phyloP scores from a whole-genome alignment of 2,888 invertebrate species.

The Brenthis daphne region DNA sequence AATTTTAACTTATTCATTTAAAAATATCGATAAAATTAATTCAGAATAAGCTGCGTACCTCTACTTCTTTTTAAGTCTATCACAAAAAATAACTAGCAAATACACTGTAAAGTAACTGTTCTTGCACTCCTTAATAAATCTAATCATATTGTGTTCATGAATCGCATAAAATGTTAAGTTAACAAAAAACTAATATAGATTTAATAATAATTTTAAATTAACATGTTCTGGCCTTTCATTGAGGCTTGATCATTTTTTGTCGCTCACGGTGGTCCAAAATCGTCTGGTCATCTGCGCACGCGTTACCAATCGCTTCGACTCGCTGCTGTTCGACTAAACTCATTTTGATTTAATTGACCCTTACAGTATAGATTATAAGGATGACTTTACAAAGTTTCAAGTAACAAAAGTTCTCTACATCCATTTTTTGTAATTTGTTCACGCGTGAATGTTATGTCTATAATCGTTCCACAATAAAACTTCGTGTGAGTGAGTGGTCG shows the following conservation, averaged over 20 bases:
- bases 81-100: too few relatives aligned
- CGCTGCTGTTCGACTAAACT: slow-evolving; percentile 27
- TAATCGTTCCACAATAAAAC: slow-evolving; percentile 7
- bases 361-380: slow-evolving; percentile 18
- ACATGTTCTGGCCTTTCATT: slow-evolving; percentile 5
- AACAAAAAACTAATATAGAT: neutral
- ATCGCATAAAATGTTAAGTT: too few relatives aligned
- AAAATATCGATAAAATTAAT: too few relatives aligned
- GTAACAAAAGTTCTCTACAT: neutral
- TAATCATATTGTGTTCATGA: too few relatives aligned
- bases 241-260: slow-evolving; percentile 22
- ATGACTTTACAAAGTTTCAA: neutral
- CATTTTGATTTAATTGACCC: slow-evolving; percentile 11
- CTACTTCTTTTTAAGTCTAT: too few relatives aligned
- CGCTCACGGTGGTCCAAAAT: slow-evolving; percentile 33
- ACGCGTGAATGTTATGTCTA: slow-evolving; percentile 14
- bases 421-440: slow-evolving; percentile 15
- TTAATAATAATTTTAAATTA: slow-evolving; percentile 13
- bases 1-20: too few relatives aligned
- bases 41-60: too few relatives aligned
- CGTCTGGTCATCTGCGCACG: slow-evolving; percentile 34
- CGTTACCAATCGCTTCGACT: slow-evolving; percentile 44
- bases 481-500: neutral
- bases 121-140: too few relatives aligned
- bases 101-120: too few relatives aligned